Evolutionary conservation across 1,140 invertebrate genomes (phyloP).

Genomic region (Hestina assimilis): DNA sequence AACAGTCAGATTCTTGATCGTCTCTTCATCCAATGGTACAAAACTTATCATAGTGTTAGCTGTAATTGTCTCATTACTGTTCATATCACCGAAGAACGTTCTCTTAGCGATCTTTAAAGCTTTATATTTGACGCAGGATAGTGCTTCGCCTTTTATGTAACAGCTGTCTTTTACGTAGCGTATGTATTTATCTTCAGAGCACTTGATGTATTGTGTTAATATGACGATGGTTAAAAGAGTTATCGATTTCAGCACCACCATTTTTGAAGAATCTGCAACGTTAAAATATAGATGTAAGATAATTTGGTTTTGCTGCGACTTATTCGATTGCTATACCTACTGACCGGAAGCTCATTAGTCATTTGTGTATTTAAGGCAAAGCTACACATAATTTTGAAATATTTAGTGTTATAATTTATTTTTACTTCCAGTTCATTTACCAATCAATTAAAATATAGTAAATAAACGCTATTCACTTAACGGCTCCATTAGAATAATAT

Average conservation of each 20-base stretch:
- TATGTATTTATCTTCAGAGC: conserved; percentile 57
- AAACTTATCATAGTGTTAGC: conserved; percentile 61
- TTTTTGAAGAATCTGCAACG: conserved; percentile 11
- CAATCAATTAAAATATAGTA: too few relatives aligned
- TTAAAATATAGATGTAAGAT: too few relatives aligned
- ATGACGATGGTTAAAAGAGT: background rate
- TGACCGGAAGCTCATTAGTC: too few relatives aligned
- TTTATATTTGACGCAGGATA: conserved; percentile 69
- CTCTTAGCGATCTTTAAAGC: conserved; percentile 65
- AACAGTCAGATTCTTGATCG: conserved; percentile 38
- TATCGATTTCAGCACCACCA: background rate
- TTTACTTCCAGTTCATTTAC: too few relatives aligned
- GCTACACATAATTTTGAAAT: too few relatives aligned
- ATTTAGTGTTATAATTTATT: too few relatives aligned
- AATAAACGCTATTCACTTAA: too few relatives aligned
- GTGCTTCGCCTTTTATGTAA: conserved; percentile 58
- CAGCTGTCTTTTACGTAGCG: conserved; percentile 65
- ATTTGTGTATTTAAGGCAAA: too few relatives aligned
- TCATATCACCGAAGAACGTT: conserved; percentile 58
- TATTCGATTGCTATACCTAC: too few relatives aligned
- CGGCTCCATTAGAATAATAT: too few relatives aligned
- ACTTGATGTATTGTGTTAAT: background rate
- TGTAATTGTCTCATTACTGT: conserved; percentile 56
- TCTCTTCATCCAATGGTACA: conserved; percentile 57
- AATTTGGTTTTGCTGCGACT: too few relatives aligned